Evolutionary conservation across 1,140 invertebrate species (phyloP).

Genomic region (Bombus confusus): DNA sequence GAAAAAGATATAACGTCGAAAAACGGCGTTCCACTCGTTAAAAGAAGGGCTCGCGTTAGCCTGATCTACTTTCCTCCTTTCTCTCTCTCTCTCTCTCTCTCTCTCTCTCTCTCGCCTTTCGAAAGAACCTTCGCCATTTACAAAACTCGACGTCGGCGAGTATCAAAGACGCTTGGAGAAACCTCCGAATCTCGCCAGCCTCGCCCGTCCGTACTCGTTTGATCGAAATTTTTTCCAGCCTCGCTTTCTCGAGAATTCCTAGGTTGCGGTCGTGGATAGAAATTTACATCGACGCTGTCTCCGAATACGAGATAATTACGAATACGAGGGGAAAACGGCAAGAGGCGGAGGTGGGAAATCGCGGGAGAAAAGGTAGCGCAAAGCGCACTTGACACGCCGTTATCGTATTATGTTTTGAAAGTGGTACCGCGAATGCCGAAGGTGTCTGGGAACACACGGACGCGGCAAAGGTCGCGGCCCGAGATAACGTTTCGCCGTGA

Average conservation of each 20-base stretch:
- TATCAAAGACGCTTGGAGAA: neutral
- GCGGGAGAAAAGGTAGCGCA: neutral
- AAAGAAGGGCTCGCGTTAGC: too few species aligned
- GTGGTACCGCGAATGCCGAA: conserved; percentile 42
- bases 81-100: too few species aligned
- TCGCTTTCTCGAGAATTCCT: neutral
- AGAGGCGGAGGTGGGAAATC: too few species aligned
- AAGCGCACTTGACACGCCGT: conserved; percentile 46
- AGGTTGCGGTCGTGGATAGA: neutral
- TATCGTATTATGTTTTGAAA: conserved; percentile 54
- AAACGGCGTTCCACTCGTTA: too few species aligned
- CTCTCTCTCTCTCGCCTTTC: too few species aligned
- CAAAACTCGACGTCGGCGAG: neutral
- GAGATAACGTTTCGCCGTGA: conserved; percentile 52
- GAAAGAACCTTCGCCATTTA: too few species aligned
- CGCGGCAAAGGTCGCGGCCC: conserved; percentile 6
- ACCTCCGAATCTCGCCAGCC: neutral
- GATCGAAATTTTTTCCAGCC: neutral
- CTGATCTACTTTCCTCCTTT: too few species aligned
- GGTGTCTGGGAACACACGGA: conserved; percentile 28
- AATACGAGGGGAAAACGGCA: too few species aligned
- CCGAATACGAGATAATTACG: conserved; percentile 20
- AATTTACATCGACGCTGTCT: neutral
- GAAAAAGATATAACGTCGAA: conserved; percentile 7
- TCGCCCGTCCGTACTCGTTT: neutral